phyloP scores from a whole-genome alignment of 2,797 vertebrate species.

The Alectoris magna region DNA sequence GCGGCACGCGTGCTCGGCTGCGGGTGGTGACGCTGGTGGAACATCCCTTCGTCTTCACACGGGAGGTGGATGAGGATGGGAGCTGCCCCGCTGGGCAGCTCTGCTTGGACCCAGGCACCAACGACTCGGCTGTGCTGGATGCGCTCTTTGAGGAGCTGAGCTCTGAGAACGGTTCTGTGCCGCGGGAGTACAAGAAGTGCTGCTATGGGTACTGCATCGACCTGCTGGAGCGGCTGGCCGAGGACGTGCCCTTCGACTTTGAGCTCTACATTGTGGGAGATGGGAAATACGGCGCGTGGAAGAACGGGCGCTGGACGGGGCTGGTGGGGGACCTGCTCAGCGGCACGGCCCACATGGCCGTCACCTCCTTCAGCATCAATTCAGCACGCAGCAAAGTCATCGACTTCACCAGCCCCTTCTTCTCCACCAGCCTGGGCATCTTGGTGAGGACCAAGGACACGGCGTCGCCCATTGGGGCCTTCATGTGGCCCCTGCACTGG shows the following conservation, averaged over 20 bases:
- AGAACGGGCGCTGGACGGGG: slow-evolving; percentile 89
- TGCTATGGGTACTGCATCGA: slow-evolving; percentile 97
- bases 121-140: slow-evolving; percentile 84
- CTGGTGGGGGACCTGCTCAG: slow-evolving; percentile 91
- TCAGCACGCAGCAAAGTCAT: slow-evolving; percentile 89
- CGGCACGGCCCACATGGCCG: slow-evolving; percentile 90
- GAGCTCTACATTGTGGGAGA: slow-evolving; percentile 93
- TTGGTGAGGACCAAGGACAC: slow-evolving; percentile 90
- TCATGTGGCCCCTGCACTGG: slow-evolving; percentile 96
- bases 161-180: slow-evolving; percentile 77
- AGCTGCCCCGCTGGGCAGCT: slow-evolving; percentile 89
- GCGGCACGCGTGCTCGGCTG: slow-evolving; percentile 67
- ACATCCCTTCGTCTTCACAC: slow-evolving; percentile 91
- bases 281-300: slow-evolving; percentile 90
- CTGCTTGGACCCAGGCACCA: slow-evolving; percentile 89
- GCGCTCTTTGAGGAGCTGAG: slow-evolving; percentile 84
- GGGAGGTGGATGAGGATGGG: slow-evolving; percentile 88
- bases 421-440: slow-evolving; percentile 94
- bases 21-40: slow-evolving; percentile 92
- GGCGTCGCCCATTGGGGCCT: slow-evolving; percentile 88
- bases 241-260: slow-evolving; percentile 89
- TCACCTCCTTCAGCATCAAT: slow-evolving; percentile 95
- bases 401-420: slow-evolving; percentile 95
- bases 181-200: slow-evolving; percentile 84
- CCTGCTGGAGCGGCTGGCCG: slow-evolving; percentile 90